Evolutionary conservation across 2,797 vertebrate genomes (phyloP).

Genomic region (Semaprochilodus insignis): DNA sequence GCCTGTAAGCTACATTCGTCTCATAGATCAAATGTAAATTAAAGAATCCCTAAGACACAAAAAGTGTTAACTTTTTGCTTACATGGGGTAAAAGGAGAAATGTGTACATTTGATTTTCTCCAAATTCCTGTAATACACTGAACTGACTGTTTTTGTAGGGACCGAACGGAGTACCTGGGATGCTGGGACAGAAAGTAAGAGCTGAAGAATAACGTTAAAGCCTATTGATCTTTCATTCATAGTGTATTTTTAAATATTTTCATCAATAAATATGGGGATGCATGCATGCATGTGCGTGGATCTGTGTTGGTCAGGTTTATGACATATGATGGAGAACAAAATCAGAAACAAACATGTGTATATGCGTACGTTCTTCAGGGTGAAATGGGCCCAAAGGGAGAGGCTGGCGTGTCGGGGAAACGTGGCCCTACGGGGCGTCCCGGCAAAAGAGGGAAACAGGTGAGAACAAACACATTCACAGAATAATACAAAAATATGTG

Average conservation of each 20-base stretch:
- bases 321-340: too few relatives aligned
- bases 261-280: not conserved
- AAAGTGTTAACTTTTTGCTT: not conserved
- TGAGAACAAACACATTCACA: slow-evolving; percentile 10
- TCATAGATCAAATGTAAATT: not conserved
- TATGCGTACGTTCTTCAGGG: slow-evolving; percentile 39
- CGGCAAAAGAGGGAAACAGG: slow-evolving; percentile 57
- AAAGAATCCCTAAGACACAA: not conserved
- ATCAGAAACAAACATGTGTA: too few relatives aligned
- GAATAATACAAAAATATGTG: not conserved
- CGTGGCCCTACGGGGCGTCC: slow-evolving; percentile 54
- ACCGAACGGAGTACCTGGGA: slow-evolving; percentile 47
- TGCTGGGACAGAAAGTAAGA: slow-evolving; percentile 55
- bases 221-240: slow-evolving; percentile 2
- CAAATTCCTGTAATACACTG: not conserved
- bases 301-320: not conserved
- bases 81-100: not conserved
- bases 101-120: not conserved
- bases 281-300: not conserved
- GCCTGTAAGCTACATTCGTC: not conserved
- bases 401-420: slow-evolving; percentile 39
- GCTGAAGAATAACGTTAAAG: not conserved
- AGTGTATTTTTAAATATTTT: not conserved
- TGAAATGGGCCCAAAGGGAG: slow-evolving; percentile 55
- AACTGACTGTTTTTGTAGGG: slow-evolving; percentile 42